These are phyloP conservation scores for Gobionotothen gibberifrons DNA, from an alignment of 2,797 vertebrate genomes.

Conservation along the genomic window DNA sequence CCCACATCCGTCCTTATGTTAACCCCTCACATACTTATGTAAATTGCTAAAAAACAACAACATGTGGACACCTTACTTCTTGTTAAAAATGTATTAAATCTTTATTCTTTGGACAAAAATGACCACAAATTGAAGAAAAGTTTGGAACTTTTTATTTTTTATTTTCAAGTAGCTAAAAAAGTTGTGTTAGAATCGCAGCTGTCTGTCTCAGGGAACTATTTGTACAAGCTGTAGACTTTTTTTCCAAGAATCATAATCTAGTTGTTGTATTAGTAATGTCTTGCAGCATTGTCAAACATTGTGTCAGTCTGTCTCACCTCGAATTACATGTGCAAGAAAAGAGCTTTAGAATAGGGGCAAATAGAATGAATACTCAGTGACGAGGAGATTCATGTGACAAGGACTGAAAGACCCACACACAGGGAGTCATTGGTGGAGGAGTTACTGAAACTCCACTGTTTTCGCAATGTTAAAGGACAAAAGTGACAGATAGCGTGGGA, in stretches of 20 bases:
- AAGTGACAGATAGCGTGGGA: slow-evolving; percentile 68
- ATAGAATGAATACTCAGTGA: slow-evolving; percentile 9
- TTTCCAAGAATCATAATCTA: slow-evolving; percentile 23
- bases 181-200: not conserved
- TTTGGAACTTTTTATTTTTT: not conserved
- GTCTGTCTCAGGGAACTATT: slow-evolving; percentile 17
- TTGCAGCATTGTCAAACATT: slow-evolving; percentile 47
- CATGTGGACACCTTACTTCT: not conserved
- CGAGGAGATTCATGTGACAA: slow-evolving; percentile 33
- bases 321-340: slow-evolving; percentile 54
- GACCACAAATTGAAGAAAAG: not conserved
- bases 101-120: not conserved
- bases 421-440: slow-evolving; percentile 57
- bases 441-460: slow-evolving; percentile 65
- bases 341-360: slow-evolving; percentile 29
- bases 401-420: slow-evolving; percentile 43
- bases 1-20: slow-evolving; percentile 11
- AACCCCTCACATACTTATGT: not conserved
- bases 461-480: slow-evolving; percentile 46
- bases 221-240: slow-evolving; percentile 6
- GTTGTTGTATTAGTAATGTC: slow-evolving; percentile 35
- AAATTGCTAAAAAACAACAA: not conserved
- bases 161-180: not conserved
- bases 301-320: slow-evolving; percentile 30
- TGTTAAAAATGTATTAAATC: not conserved